Evolutionary conservation across 2,113 vertebrate species (phyloP), one percentile per base, ranked within the genome.

Genomic region (Saguinus midas): DNA sequence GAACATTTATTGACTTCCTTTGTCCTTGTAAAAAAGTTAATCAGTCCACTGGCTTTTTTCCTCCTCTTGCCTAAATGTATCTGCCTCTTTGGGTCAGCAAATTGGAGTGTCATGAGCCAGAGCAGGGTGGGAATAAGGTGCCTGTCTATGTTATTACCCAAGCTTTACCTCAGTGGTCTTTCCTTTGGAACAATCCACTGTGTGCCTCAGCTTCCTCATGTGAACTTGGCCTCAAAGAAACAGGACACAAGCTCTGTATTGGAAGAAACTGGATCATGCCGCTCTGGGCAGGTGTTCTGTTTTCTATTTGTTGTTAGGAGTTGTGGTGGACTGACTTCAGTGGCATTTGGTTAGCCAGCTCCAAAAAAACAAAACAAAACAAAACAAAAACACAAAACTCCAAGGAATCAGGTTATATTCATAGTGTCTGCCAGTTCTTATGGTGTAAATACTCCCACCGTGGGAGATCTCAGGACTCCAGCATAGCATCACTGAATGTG

Each of bases 1-100:
- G 94, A 96, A 75, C 68, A 50, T 84, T 78, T 84, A 95, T 90
- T 95, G 95, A 95, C 95, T 97, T 85, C 84, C 93, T 95, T 97
- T 97, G 79, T 95, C 93, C 83, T 91, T 80, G 95, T 37, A 32
- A 61, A 88, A 87, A 96, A 90, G 84, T 90, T 90, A 81, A 97
- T 94, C 66, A 1, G 81, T 73, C 35, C 61, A 73, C 81, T 96
- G 83, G 45, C 73, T 87, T 87, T 78, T 66, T 14, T 6, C 23
- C 32, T 52, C 23, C 43, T n/a, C 14, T 89, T 82, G 13, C 29
- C 84, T 68, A 52, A 29, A 17, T 68, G 50, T 72, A 78, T 87
- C 64, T 95, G 84, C 83, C 25, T 96, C 48, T 92, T 61, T 20
- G n/a, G 73, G 48, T 89, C 68, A 91, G 88, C 95, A 75, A 88